A percentile compares a stretch with the other conserved stretches of the same genome.
Evolutionary conservation across 1,140 invertebrate genomes (phyloP).

Genomic region (Apis florea): DNA sequence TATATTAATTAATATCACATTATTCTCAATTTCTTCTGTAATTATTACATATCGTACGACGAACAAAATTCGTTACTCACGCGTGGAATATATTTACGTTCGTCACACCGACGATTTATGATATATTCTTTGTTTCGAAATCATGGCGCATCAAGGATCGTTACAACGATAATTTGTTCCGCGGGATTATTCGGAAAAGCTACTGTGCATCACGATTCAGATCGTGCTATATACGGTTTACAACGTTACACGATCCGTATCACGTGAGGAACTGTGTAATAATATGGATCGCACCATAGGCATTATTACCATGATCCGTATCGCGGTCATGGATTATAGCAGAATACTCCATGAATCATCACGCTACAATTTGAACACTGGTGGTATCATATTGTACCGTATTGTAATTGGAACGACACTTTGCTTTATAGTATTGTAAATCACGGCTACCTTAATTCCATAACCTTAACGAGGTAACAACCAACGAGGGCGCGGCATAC

Average conservation of each 20-base stretch:
- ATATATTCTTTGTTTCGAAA: too few relatives aligned
- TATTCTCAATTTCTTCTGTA: too few relatives aligned
- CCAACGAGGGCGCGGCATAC: too few relatives aligned
- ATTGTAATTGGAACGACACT: not conserved
- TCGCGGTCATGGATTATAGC: not conserved
- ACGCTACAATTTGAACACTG: not conserved
- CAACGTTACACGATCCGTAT: not conserved
- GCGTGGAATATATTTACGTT: too few relatives aligned
- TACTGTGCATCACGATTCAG: conserved; percentile 4
- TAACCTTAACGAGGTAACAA: not conserved
- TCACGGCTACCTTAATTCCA: not conserved
- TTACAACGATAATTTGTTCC: not conserved
- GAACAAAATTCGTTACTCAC: too few relatives aligned
- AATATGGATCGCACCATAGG: not conserved
- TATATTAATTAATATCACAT: too few relatives aligned
- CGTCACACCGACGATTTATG: too few relatives aligned
- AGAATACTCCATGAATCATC: not conserved
- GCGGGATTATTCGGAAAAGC: not conserved
- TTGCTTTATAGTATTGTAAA: conserved; percentile 1
- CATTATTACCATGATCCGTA: not conserved
- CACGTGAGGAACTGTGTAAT: not conserved
- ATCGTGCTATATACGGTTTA: not conserved
- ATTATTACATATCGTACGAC: too few relatives aligned
- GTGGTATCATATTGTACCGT: not conserved
- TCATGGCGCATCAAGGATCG: not conserved